Conservation (phyloP, 2,888 invertebrate genomes). For the Brachypalpus laphriformis region DNA sequence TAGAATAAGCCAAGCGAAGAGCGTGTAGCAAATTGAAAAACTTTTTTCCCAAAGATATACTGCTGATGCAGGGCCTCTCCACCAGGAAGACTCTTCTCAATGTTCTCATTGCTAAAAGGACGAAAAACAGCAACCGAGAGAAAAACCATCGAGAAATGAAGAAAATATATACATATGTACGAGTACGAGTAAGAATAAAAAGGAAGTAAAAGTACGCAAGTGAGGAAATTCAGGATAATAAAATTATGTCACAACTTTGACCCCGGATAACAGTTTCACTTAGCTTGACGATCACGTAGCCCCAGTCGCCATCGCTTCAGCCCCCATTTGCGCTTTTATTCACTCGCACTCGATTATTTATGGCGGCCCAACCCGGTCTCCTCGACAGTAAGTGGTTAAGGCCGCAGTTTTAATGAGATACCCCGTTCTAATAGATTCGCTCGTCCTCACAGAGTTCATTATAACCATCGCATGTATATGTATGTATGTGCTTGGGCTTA, state of each 20-base stretch:
- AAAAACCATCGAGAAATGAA: neutral
- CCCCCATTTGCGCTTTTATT: slow-evolving; percentile 15
- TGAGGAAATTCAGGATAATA: slow-evolving; percentile 62
- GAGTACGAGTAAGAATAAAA: neutral
- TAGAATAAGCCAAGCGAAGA: slow-evolving; percentile 52
- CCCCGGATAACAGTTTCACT: slow-evolving; percentile 53
- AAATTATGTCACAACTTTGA: slow-evolving; percentile 70
- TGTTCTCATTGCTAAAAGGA: neutral
- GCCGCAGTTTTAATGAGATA: slow-evolving; percentile 47
- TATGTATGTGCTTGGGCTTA: neutral
- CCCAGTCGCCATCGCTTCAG: neutral
- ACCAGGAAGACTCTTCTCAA: slow-evolving; percentile 8
- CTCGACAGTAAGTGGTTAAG: slow-evolving; percentile 29
- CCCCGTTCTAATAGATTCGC: slow-evolving; percentile 9
- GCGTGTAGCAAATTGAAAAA: slow-evolving; percentile 70
- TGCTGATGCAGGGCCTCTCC: neutral
- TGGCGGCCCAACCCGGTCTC: neutral
- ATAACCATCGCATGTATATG: neutral
- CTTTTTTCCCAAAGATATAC: slow-evolving; percentile 41
- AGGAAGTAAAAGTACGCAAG: slow-evolving; percentile 37
- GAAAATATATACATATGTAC: neutral
- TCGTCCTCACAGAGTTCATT: neutral
- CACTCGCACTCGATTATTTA: slow-evolving; percentile 41
- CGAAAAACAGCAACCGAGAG: neutral
- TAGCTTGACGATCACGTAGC: slow-evolving; percentile 51